Evolutionary conservation across 53 echinoderm and acorn worm genomes (phyloP).

Genomic region (Patiria pectinifera): DNA sequence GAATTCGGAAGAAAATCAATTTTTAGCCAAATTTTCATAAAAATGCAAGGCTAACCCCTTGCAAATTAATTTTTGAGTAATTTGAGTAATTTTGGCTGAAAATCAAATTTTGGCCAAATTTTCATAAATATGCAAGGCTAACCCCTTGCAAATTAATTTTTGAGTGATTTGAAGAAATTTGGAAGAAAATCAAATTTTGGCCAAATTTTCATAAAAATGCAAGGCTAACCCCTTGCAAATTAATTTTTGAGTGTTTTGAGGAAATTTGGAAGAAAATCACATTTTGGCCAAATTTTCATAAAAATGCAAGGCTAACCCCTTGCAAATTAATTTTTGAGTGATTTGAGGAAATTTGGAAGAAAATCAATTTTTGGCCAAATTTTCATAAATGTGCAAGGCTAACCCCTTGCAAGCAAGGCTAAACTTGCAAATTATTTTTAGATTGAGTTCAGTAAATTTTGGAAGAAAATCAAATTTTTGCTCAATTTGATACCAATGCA

Average conservation of each 20-base stretch:
- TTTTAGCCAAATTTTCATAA: neutral
- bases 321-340: neutral
- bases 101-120: neutral
- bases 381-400: neutral
- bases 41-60: conserved; percentile 8
- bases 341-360: neutral
- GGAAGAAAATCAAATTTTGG: neutral
- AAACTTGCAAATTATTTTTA: neutral
- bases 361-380: neutral
- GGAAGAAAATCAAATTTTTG: neutral
- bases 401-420: neutral
- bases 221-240: neutral
- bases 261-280: neutral
- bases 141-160: neutral
- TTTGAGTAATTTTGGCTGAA: neutral
- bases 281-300: neutral
- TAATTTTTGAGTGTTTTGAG: neutral
- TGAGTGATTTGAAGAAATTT: neutral
- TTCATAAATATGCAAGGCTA: neutral
- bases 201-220: too few species aligned
- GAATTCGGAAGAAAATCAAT: neutral
- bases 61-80: neutral
- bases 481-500: neutral
- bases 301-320: neutral
- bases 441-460: neutral